Conservation (phyloP, 2,888 invertebrate species). For the Anodontia alba region DNA sequence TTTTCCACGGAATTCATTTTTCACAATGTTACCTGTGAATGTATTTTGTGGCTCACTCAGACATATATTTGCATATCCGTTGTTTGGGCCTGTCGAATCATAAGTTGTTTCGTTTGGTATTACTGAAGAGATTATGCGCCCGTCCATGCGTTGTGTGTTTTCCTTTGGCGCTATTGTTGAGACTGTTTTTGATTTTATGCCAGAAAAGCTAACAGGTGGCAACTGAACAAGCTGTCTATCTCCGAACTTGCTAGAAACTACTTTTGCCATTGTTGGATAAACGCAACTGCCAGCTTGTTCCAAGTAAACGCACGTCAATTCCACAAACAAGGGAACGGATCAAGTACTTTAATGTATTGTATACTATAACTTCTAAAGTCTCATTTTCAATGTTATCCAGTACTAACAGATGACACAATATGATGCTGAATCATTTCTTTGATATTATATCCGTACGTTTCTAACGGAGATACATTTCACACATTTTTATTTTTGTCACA, state of each 20-base stretch:
- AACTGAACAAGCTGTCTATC: conserved; percentile 50
- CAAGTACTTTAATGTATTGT: neutral
- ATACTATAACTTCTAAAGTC: neutral
- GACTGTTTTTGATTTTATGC: neutral
- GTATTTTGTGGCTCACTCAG: neutral
- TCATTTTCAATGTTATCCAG: neutral
- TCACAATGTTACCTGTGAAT: neutral
- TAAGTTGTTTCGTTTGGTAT: neutral
- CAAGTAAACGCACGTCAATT: neutral
- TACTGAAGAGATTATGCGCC: neutral
- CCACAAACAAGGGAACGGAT: neutral
- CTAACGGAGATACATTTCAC: neutral
- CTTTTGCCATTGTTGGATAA: conserved; percentile 40
- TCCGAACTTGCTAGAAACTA: conserved; percentile 53
- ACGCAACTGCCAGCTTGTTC: neutral
- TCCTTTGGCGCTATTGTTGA: neutral
- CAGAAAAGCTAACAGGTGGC: conserved; percentile 44
- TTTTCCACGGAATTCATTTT: neutral
- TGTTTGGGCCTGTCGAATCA: neutral
- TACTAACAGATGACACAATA: neutral
- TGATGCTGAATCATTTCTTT: neutral
- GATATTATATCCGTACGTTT: too few species aligned
- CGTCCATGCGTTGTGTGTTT: too few species aligned
- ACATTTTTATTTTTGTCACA: neutral
- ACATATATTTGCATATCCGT: neutral